Evolutionary conservation across 2,113 vertebrate species (phyloP), one percentile per base, ranked within the genome.

Genomic region (Coregonus clupeaformis): DNA sequence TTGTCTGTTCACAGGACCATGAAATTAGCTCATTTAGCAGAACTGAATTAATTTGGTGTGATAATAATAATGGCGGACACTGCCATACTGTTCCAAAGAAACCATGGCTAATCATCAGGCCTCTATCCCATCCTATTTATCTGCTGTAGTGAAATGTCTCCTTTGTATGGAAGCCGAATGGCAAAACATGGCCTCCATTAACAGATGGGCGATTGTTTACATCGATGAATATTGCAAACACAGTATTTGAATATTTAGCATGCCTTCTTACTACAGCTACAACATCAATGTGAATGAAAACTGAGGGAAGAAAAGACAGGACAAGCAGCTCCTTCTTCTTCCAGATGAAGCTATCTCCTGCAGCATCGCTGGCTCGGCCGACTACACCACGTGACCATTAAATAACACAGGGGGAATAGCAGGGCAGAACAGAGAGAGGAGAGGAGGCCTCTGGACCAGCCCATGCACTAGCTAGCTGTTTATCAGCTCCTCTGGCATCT

Each of bases 11-110:
- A 78, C 71, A 77, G 77, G 74, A 76, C 80, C 78, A 87, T 84
- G 78, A 81, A 84, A 84, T 84, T 78, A 80, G 72, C 74, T 81
- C 69, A 74, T 85, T 83, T 80, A 78, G 79, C 73, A 52, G 16
- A 52, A 52, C 65, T 69, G 78, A 85, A 84, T 82, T 73, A 71
- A 85, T 80, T 79, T 78, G 67, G 29, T 52, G 81, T 30, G 77
- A 73, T 80, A 84, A 85, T 83, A 84, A 84, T 83, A 84, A 78
- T 70, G 82, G 77, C 42, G 65, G 62, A 72, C 62, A 68, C 68
- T 29, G 70, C 70, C 59, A 55, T 67, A 75, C 49, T 24, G 60
- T 71, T 76, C 52, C 49, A 65, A 60, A 64, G 59, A 67, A 80
- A 32, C 77, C 70, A 62, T 55, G 32, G 64, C 71, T 82, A 82